Conservation (phyloP, 2,797 vertebrate genomes). For the Anguilla obscura region DNA sequence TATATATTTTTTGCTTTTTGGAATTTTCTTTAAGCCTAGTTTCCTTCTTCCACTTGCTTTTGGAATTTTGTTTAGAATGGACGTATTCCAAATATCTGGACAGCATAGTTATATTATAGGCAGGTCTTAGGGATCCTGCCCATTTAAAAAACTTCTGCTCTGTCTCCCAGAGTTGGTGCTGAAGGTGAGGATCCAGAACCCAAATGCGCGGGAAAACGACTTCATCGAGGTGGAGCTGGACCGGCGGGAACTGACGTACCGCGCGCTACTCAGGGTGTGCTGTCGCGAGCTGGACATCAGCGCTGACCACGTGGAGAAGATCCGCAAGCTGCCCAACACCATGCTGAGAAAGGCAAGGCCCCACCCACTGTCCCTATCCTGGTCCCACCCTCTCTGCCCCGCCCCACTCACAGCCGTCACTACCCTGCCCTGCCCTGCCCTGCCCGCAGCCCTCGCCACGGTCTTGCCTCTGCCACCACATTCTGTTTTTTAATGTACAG, state of each 20-base stretch:
- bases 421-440: background rate
- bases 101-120: background rate
- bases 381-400: background rate
- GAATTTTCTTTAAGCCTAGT: too few species aligned
- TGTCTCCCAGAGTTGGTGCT: constrained; percentile 85
- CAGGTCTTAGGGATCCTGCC: background rate
- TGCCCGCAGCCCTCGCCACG: background rate
- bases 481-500: background rate
- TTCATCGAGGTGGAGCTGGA: constrained; percentile 99
- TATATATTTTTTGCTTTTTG: too few species aligned
- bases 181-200: constrained; percentile 95
- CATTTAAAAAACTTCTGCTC: background rate
- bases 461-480: background rate
- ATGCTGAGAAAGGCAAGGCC: constrained; percentile 89
- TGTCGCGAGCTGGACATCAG: constrained; percentile 89
- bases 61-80: too few species aligned
- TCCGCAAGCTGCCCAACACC: constrained; percentile 96
- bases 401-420: background rate
- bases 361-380: background rate
- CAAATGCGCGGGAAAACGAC: constrained; percentile 88
- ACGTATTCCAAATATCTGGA: too few species aligned
- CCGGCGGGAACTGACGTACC: constrained; percentile 92
- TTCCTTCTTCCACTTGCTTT: too few species aligned
- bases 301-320: constrained; percentile 91
- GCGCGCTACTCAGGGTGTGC: constrained; percentile 88